Percentiles rank a stretch among this genome's conserved stretches.
These are phyloP conservation scores for Noturus placidus DNA, from an alignment of 2,113 vertebrate species.

Conservation along the genomic window DNA sequence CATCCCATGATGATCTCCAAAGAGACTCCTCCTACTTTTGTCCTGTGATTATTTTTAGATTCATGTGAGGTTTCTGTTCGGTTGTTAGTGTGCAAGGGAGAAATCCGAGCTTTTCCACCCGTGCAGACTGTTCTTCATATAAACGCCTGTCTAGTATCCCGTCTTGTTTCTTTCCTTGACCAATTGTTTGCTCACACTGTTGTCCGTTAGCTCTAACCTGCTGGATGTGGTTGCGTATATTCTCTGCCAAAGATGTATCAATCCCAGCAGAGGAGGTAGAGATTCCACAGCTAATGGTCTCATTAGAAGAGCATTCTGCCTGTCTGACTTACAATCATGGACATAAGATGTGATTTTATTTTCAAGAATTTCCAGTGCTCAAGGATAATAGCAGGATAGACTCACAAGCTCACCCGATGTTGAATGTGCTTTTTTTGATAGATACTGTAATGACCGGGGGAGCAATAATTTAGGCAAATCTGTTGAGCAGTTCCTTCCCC, in stretches of 20 bases:
- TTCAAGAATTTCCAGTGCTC: not conserved
- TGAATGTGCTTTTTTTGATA: conserved; percentile 25
- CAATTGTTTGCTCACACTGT: conserved; percentile 25
- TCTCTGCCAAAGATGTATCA: not conserved
- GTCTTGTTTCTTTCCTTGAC: not conserved
- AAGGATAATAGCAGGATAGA: not conserved
- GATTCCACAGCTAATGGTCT: conserved; percentile 31
- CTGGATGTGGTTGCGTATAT: not conserved
- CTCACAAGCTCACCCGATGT: conserved; percentile 11
- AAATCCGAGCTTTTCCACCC: conserved; percentile 13
- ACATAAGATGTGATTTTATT: conserved; percentile 3
- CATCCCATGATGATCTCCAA: too few species aligned
- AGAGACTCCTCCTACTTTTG: too few species aligned
- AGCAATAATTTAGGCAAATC: conserved; percentile 29
- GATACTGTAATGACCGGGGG: conserved; percentile 12
- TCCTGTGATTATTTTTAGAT: not conserved
- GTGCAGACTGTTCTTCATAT: not conserved
- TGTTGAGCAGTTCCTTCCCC: conserved; percentile 18
- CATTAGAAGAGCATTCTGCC: conserved; percentile 13
- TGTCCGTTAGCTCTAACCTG: conserved; percentile 31
- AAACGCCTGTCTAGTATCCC: not conserved
- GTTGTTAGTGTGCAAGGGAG: not conserved
- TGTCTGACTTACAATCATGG: conserved; percentile 16
- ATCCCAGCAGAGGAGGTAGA: conserved; percentile 20
- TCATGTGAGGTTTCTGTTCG: not conserved